Percentiles rank a stretch among this genome's conserved stretches.
Evolutionary conservation across 2,888 invertebrate species (phyloP).

Genomic region (Ramazzottius varieornatus): DNA sequence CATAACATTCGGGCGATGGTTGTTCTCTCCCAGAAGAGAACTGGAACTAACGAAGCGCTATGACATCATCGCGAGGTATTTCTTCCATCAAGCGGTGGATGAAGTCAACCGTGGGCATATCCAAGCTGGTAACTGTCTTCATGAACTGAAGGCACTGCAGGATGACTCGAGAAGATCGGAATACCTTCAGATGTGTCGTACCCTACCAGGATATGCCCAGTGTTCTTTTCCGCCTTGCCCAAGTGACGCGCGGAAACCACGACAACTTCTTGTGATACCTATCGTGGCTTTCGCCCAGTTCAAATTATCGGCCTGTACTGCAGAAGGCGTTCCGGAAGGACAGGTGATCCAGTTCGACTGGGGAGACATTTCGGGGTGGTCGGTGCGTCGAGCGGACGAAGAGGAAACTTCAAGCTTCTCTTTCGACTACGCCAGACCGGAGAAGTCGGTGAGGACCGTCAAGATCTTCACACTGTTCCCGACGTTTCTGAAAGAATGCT

Average conservation of each 20-base stretch:
- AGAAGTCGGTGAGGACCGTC: not conserved
- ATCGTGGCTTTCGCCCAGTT: slow-evolving; percentile 37
- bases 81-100: slow-evolving; percentile 79
- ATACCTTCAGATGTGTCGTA: slow-evolving; percentile 55
- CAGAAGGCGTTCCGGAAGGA: slow-evolving; percentile 42
- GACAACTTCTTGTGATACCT: slow-evolving; percentile 56
- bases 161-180: slow-evolving; percentile 58
- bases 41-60: slow-evolving; percentile 35
- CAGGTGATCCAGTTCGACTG: not conserved
- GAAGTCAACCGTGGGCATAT: slow-evolving; percentile 81
- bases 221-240: slow-evolving; percentile 77
- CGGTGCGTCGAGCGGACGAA: not conserved
- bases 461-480: not conserved
- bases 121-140: slow-evolving; percentile 60
- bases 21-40: slow-evolving; percentile 45
- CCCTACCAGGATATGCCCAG: slow-evolving; percentile 71
- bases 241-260: slow-evolving; percentile 48
- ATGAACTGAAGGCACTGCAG: slow-evolving; percentile 83
- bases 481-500: not conserved
- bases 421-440: not conserved
- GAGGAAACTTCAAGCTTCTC: not conserved
- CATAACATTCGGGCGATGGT: slow-evolving; percentile 43
- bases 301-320: slow-evolving; percentile 55
- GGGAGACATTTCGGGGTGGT: not conserved
- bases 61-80: slow-evolving; percentile 50